These are phyloP conservation scores for Sinocyclocheilus maitianheensis DNA, from an alignment of 2,113 vertebrate genomes.

Conservation along the genomic window DNA sequence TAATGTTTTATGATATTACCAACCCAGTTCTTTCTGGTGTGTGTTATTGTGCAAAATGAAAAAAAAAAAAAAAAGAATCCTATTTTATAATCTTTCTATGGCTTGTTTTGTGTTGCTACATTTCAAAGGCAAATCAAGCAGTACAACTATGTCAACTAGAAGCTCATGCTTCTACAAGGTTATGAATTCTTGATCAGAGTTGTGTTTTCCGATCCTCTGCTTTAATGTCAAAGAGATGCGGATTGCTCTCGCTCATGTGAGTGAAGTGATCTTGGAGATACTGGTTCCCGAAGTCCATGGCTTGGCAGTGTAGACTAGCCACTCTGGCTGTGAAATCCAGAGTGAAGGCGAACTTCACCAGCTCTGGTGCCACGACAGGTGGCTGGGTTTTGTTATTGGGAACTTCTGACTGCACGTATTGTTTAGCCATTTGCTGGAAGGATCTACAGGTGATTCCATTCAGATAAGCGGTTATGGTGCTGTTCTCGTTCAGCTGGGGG, in stretches of 20 bases:
- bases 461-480: constrained; percentile 74
- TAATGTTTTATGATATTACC: background rate
- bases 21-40: background rate
- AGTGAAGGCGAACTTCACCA: constrained; percentile 78
- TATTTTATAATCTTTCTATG: background rate
- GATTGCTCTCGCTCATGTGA: constrained; percentile 60
- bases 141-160: background rate
- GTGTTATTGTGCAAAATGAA: background rate
- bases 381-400: background rate
- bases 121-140: background rate
- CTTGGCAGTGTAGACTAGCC: constrained; percentile 73
- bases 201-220: background rate
- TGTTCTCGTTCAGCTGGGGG: constrained; percentile 79
- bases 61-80: background rate
- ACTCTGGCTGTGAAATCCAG: constrained; percentile 81
- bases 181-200: background rate
- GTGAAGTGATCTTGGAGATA: constrained; percentile 77
- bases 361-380: constrained; percentile 66
- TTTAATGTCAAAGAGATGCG: constrained; percentile 55
- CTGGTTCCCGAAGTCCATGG: constrained; percentile 79
- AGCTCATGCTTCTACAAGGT: constrained; percentile 14
- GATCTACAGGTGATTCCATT: constrained; percentile 78
- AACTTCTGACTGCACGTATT: constrained; percentile 71
- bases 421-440: constrained; percentile 82
- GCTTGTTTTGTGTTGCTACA: background rate